Percentiles rank a stretch among this genome's conserved stretches.
phyloP scores from a whole-genome alignment of 2,888 invertebrate genomes.

The Cantharis lateralis region DNA sequence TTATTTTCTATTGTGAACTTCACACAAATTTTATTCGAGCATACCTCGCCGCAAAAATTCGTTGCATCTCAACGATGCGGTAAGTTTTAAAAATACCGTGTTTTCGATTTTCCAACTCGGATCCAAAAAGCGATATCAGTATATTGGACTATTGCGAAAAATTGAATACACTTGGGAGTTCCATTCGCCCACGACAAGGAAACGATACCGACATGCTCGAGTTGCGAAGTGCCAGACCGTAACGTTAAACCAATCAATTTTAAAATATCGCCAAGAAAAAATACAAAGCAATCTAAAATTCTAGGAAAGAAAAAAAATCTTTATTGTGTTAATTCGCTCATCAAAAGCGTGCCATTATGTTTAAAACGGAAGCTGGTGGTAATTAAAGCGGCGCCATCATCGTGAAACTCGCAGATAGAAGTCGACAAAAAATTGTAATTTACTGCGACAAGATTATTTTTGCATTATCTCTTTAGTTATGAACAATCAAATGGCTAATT shows the following conservation, averaged over 20 bases:
- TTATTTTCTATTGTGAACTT: slow-evolving; percentile 15
- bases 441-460: neutral
- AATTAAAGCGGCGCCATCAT: slow-evolving; percentile 38
- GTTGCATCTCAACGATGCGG: neutral
- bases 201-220: neutral
- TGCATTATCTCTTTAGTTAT: neutral
- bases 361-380: slow-evolving; percentile 40
- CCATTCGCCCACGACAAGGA: neutral
- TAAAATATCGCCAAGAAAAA: neutral
- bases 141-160: neutral
- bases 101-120: neutral
- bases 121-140: neutral
- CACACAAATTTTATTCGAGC: neutral
- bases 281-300: neutral
- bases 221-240: neutral
- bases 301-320: neutral
- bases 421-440: slow-evolving; percentile 8
- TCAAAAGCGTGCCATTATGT: slow-evolving; percentile 33
- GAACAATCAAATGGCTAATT: neutral
- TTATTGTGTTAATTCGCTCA: slow-evolving; percentile 16
- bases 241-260: neutral
- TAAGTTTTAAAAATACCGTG: neutral
- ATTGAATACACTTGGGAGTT: neutral
- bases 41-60: neutral
- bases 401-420: slow-evolving; percentile 14